Conservation (phyloP, 2,888 invertebrate genomes). For the Rhaphigaster nebulosa region DNA sequence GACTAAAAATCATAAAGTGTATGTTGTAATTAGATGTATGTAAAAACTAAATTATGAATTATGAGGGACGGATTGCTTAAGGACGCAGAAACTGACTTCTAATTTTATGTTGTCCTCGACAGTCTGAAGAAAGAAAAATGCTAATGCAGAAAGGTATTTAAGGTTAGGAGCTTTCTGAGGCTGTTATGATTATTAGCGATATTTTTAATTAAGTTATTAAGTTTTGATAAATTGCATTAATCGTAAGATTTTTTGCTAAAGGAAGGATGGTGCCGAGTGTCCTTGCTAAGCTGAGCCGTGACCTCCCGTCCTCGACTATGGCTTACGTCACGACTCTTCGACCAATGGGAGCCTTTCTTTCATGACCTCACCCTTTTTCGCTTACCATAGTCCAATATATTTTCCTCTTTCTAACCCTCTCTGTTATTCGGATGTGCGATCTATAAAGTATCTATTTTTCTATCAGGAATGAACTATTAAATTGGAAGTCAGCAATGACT, state of each 20-base stretch:
- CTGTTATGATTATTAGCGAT: background rate
- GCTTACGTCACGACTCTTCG: constrained; percentile 17
- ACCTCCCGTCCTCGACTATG: constrained; percentile 40
- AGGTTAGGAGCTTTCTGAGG: background rate
- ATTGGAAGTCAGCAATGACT: background rate
- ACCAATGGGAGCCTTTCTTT: constrained; percentile 30
- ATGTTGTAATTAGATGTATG: no score
- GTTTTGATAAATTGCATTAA: background rate
- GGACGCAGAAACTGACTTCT: background rate
- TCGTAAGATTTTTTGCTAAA: background rate
- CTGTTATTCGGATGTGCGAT: background rate
- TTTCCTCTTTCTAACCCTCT: constrained; percentile 13
- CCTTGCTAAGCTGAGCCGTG: constrained; percentile 37
- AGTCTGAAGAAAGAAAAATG: background rate
- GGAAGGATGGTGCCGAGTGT: constrained; percentile 12
- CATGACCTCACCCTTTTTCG: constrained; percentile 45
- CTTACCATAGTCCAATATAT: background rate
- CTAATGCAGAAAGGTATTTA: background rate
- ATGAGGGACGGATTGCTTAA: background rate
- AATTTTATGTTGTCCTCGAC: background rate
- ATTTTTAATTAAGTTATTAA: background rate
- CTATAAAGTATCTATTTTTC: background rate
- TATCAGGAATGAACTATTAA: background rate
- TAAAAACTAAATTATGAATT: no score
- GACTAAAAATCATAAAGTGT: no score